These are phyloP conservation scores for Mesorhabditis spiculigera DNA, from an alignment of 2,888 invertebrate genomes.

Conservation along the genomic window DNA sequence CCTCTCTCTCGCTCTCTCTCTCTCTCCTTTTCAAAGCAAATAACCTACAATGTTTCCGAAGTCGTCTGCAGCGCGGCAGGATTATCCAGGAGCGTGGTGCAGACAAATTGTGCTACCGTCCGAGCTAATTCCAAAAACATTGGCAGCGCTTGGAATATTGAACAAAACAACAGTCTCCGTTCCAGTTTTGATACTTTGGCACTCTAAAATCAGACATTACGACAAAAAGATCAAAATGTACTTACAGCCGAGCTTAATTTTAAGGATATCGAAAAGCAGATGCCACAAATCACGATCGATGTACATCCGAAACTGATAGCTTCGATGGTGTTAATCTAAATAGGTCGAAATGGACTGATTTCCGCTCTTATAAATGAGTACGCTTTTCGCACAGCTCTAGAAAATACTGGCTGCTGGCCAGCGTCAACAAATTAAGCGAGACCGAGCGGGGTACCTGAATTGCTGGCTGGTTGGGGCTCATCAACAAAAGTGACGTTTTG, in stretches of 20 bases:
- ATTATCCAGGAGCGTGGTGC: not conserved
- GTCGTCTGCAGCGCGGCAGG: not conserved
- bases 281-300: not conserved
- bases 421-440: not conserved
- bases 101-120: not conserved
- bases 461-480: too few species aligned
- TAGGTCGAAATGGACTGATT: not conserved
- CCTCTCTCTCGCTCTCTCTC: too few species aligned
- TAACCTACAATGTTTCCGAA: not conserved
- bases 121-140: slow-evolving; percentile 5
- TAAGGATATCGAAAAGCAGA: not conserved
- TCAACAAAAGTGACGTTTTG: too few species aligned
- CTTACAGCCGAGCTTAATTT: not conserved
- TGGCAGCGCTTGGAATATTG: slow-evolving; percentile 5
- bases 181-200: not conserved
- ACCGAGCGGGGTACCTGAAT: too few species aligned
- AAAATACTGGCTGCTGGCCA: not conserved
- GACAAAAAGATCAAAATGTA: not conserved
- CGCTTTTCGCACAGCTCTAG: too few species aligned
- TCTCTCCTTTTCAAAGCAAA: too few species aligned
- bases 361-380: not conserved
- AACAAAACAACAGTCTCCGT: not conserved
- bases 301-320: not conserved
- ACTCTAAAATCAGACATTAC: not conserved
- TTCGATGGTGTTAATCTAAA: slow-evolving; percentile 1